A percentile compares a stretch with the other conserved stretches of the same genome.
These are phyloP conservation scores for Scophthalmus maximus DNA, from an alignment of 2,113 vertebrate genomes.

Conservation along the genomic window DNA sequence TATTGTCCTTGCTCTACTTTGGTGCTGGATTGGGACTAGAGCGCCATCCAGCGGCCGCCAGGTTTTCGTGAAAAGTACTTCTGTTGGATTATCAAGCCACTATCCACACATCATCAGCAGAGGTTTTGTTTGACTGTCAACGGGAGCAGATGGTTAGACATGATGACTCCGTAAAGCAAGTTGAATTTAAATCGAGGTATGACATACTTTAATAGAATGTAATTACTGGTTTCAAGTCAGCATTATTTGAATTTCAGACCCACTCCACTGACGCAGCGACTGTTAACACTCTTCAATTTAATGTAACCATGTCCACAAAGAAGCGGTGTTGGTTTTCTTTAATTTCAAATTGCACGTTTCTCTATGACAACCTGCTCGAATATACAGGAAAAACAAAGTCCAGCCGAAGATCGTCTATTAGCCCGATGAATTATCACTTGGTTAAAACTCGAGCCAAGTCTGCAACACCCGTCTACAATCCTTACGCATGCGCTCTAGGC, in stretches of 20 bases:
- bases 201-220: neutral
- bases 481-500: no score
- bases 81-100: neutral
- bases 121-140: neutral
- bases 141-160: neutral
- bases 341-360: no score
- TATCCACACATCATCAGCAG: neutral
- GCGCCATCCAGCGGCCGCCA: constrained; percentile 57
- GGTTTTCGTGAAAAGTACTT: neutral
- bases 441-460: neutral
- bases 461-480: no score
- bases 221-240: neutral
- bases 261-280: no score
- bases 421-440: neutral
- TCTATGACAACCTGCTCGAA: no score
- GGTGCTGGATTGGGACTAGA: neutral
- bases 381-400: no score
- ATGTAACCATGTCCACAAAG: no score
- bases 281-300: no score
- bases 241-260: neutral
- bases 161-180: neutral
- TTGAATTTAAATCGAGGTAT: neutral
- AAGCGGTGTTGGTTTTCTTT: no score
- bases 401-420: constrained; percentile 49
- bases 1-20: neutral